phyloP scores from a whole-genome alignment of 2,113 vertebrate species.

The Aldabrachelys gigantea region DNA sequence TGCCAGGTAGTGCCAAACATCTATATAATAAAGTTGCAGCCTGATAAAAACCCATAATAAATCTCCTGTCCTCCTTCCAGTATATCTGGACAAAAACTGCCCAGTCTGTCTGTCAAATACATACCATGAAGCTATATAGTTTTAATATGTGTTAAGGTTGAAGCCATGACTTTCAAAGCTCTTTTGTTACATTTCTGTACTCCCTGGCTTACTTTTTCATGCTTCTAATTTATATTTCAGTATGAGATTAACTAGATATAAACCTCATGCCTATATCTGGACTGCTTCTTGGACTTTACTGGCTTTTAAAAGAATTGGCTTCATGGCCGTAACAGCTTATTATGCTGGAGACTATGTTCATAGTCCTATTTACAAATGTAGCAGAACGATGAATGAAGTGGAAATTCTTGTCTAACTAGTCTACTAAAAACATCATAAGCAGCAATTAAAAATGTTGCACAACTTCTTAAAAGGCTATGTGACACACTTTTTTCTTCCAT shows the following conservation, averaged over 20 bases:
- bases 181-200: not conserved
- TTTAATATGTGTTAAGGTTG: accelerated
- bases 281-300: not conserved
- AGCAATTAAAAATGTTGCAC: not conserved
- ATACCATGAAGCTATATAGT: not conserved
- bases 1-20: too few relatives aligned
- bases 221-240: not conserved
- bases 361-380: not conserved
- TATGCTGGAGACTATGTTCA: not conserved
- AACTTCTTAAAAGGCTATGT: not conserved
- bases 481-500: not conserved
- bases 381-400: not conserved
- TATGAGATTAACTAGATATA: accelerated
- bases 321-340: not conserved
- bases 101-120: not conserved
- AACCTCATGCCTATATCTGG: not conserved
- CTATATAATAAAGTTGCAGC: too few relatives aligned
- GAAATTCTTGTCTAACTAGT: not conserved
- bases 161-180: not conserved
- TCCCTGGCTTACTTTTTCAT: accelerated
- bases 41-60: too few relatives aligned
- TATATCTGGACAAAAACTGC: not conserved
- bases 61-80: too few relatives aligned
- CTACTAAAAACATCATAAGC: not conserved
- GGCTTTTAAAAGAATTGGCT: not conserved